These are phyloP conservation scores for Nerophis ophidion DNA, from an alignment of 2,113 vertebrate genomes.

Conservation along the genomic window DNA sequence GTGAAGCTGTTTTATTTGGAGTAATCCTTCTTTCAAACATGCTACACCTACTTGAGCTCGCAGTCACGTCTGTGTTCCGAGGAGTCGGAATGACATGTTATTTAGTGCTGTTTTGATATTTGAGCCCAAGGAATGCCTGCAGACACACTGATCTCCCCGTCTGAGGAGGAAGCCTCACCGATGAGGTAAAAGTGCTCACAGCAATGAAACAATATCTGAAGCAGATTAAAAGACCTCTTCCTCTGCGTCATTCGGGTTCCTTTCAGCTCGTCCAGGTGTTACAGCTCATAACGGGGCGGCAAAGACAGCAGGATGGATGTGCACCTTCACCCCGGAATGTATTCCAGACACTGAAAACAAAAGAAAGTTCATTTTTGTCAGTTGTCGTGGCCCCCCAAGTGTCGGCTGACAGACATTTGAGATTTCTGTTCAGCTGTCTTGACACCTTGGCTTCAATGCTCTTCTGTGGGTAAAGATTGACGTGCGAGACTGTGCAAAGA, in stretches of 20 bases:
- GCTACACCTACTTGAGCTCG: slow-evolving; percentile 34
- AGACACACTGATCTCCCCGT: slow-evolving; percentile 65
- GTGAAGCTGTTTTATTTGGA: slow-evolving; percentile 2
- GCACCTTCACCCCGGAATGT: slow-evolving; percentile 26
- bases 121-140: slow-evolving; percentile 67
- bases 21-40: slow-evolving; percentile 5
- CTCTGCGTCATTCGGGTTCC: slow-evolving; percentile 58
- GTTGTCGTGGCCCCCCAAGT: slow-evolving; percentile 3
- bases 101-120: slow-evolving; percentile 73
- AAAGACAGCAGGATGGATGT: slow-evolving; percentile 27
- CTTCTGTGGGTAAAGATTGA: slow-evolving; percentile 17
- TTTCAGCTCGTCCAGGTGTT: slow-evolving; percentile 70
- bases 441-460: slow-evolving; percentile 19
- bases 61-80: slow-evolving; percentile 23
- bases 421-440: slow-evolving; percentile 23
- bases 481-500: slow-evolving; percentile 31
- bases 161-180: slow-evolving; percentile 58
- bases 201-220: slow-evolving; percentile 77
- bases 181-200: slow-evolving; percentile 75
- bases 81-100: slow-evolving; percentile 57
- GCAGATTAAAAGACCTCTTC: slow-evolving; percentile 75
- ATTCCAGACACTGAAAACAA: slow-evolving; percentile 17
- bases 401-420: slow-evolving; percentile 19
- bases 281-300: slow-evolving; percentile 41
- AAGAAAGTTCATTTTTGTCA: slow-evolving; percentile 13